Conservation (phyloP, 2,797 vertebrate genomes). For the Clarias laeviceps region DNA sequence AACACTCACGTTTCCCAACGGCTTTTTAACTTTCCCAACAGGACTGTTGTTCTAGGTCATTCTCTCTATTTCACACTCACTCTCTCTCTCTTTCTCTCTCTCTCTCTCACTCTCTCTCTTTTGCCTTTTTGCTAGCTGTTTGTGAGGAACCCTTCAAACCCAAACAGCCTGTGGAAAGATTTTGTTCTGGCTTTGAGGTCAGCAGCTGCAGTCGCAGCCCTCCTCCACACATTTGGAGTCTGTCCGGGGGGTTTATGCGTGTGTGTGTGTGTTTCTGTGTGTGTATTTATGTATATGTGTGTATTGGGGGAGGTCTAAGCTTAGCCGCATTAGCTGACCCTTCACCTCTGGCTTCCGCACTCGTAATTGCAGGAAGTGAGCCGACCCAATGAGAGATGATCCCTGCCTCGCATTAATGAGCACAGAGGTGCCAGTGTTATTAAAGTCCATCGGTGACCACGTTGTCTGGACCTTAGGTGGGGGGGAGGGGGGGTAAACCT, state of each 20-base stretch:
- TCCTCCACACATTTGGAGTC: constrained; percentile 37
- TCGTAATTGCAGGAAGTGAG: constrained; percentile 83
- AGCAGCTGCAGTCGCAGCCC: constrained; percentile 41
- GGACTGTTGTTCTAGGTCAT: constrained; percentile 15
- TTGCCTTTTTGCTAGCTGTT: constrained; percentile 15
- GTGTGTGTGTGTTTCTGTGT: neutral
- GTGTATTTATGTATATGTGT: constrained; percentile 10
- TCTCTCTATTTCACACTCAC: constrained; percentile 8
- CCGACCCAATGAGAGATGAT: constrained; percentile 72
- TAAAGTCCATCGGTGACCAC: constrained; percentile 36
- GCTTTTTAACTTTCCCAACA: constrained; percentile 40
- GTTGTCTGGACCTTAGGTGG: constrained; percentile 50
- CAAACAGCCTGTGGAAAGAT: constrained; percentile 49
- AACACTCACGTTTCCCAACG: constrained; percentile 16
- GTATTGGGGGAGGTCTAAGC: constrained; percentile 28
- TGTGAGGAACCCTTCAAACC: constrained; percentile 39
- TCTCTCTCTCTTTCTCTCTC: neutral
- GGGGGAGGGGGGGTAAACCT: neutral
- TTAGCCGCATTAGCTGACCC: constrained; percentile 66
- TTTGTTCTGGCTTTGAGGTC: constrained; percentile 44
- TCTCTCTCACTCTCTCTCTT: neutral
- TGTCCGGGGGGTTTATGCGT: neutral
- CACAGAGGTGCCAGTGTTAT: constrained; percentile 56
- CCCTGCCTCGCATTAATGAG: constrained; percentile 74
- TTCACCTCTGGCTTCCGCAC: constrained; percentile 81